phyloP scores from a whole-genome alignment of 1,140 invertebrate genomes.

The Drosophila albomicans region DNA sequence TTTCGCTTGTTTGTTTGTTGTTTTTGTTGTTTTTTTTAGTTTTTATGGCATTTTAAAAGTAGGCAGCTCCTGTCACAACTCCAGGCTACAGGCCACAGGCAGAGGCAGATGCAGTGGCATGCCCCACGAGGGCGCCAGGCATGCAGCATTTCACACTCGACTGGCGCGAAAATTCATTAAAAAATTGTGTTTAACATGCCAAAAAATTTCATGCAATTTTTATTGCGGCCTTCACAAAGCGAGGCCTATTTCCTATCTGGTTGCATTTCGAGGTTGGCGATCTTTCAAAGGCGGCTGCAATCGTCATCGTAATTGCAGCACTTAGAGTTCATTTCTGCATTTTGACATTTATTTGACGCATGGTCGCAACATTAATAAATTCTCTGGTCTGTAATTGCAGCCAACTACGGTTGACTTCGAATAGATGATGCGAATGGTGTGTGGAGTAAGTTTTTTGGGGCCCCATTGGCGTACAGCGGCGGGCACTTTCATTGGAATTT shows the following conservation, averaged over 20 bases:
- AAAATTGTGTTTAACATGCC: slow-evolving; percentile 81
- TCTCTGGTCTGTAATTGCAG: slow-evolving; percentile 53
- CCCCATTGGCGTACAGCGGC: slow-evolving; percentile 26
- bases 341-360: slow-evolving; percentile 79
- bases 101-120: not conserved
- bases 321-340: slow-evolving; percentile 56
- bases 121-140: slow-evolving; percentile 20
- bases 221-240: slow-evolving; percentile 52
- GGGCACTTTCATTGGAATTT: slow-evolving; percentile 51
- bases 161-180: slow-evolving; percentile 82
- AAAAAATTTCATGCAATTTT: slow-evolving; percentile 67
- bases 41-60: slow-evolving; percentile 76
- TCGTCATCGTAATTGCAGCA: slow-evolving; percentile 61
- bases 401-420: not conserved
- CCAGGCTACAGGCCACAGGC: not conserved
- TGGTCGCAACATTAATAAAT: slow-evolving; percentile 73
- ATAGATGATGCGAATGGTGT: not conserved
- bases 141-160: slow-evolving; percentile 74
- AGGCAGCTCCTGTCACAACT: slow-evolving; percentile 46
- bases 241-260: slow-evolving; percentile 42
- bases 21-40: slow-evolving; percentile 64
- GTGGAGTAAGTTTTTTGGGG: slow-evolving; percentile 10
- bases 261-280: slow-evolving; percentile 10
- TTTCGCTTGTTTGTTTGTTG: slow-evolving; percentile 34
- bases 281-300: slow-evolving; percentile 17